A percentile compares a stretch with the other conserved stretches of the same genome.
Evolutionary conservation across 2,113 vertebrate genomes (phyloP).

Genomic region (Carassius carassius): DNA sequence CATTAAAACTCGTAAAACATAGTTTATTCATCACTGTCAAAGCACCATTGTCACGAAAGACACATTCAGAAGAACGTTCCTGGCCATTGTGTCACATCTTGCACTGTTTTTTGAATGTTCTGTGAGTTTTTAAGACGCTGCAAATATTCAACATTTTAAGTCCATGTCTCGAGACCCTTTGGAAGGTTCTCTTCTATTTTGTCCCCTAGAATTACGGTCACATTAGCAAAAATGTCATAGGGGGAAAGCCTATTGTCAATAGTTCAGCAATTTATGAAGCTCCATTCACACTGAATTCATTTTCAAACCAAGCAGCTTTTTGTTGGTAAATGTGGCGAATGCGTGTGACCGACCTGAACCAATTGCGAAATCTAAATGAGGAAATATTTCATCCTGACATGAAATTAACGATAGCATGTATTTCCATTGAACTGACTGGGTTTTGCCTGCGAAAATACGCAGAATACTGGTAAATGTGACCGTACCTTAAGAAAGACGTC

Average conservation of each 20-base stretch:
- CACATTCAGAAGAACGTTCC: not conserved
- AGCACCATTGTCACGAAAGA: not conserved
- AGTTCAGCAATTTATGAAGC: not conserved
- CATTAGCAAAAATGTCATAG: not conserved
- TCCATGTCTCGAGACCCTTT: not conserved
- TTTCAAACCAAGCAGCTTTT: not conserved
- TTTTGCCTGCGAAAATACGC: not conserved
- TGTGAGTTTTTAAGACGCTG: not conserved
- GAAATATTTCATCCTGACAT: not conserved
- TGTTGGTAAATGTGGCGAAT: too few species aligned
- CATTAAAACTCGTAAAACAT: not conserved
- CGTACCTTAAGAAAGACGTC: not conserved
- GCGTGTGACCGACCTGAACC: not conserved
- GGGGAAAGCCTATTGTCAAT: too few species aligned
- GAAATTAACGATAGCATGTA: not conserved
- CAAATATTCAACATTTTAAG: not conserved
- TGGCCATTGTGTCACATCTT: not conserved
- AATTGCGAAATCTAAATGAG: not conserved
- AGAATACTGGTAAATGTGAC: not conserved
- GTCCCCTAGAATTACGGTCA: not conserved
- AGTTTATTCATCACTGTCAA: not conserved
- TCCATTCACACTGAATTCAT: not conserved
- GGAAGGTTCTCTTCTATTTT: too few species aligned
- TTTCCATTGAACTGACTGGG: not conserved
- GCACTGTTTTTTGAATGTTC: not conserved